Evolutionary conservation across 2,113 vertebrate genomes (phyloP).

Genomic region (Poeciliopsis occidentalis): DNA sequence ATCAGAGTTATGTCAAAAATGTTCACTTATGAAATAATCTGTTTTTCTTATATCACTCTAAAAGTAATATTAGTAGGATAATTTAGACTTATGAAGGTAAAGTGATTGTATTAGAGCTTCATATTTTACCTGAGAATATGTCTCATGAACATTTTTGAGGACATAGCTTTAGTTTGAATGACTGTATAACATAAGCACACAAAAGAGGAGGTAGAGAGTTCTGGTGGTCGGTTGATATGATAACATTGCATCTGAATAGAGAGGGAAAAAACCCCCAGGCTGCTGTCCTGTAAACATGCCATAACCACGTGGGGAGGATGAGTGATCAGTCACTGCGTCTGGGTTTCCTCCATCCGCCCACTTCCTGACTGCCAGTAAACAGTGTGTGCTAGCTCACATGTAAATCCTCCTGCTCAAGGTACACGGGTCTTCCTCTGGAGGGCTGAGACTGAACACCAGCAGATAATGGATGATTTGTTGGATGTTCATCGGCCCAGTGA

Average conservation of each 20-base stretch:
- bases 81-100: too few species aligned
- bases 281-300: constrained; percentile 33
- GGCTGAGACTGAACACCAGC: background rate
- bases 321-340: constrained; percentile 31
- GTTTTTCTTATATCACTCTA: too few species aligned
- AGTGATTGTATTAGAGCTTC: too few species aligned
- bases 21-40: too few species aligned
- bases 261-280: constrained; percentile 8
- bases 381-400: constrained; percentile 27
- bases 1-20: too few species aligned
- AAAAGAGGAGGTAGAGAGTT: too few species aligned
- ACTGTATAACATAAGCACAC: too few species aligned
- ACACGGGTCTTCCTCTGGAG: constrained; percentile 7
- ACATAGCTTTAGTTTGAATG: too few species aligned
- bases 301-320: constrained; percentile 44
- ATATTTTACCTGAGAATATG: too few species aligned
- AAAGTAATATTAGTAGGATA: too few species aligned
- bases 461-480: constrained; percentile 10
- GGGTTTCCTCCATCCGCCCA: constrained; percentile 55
- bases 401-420: constrained; percentile 36
- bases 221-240: background rate
- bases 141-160: too few species aligned
- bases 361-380: constrained; percentile 61
- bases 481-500: background rate
- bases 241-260: constrained; percentile 15